Conservation (phyloP, 2,113 vertebrate species). For the Nerophis lumbriciformis region DNA sequence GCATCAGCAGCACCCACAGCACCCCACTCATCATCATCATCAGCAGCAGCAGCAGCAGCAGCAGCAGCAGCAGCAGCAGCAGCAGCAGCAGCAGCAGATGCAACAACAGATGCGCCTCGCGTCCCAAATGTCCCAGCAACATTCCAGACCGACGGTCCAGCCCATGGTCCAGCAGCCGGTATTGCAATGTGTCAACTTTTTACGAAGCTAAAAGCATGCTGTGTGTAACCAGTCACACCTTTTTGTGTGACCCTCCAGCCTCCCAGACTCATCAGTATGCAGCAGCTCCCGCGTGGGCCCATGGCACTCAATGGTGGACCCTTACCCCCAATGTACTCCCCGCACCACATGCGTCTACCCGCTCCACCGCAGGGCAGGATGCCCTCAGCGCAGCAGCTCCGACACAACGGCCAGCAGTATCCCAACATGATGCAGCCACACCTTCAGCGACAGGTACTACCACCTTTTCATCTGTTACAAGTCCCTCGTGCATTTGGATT, state of each 20-base stretch:
- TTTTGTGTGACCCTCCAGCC: constrained; percentile 70
- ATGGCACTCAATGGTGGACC: constrained; percentile 85
- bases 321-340: constrained; percentile 79
- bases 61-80: constrained; percentile 79
- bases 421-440: constrained; percentile 96
- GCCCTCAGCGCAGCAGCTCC: constrained; percentile 78
- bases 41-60: constrained; percentile 80
- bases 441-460: constrained; percentile 91
- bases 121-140: constrained; percentile 83
- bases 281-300: constrained; percentile 83
- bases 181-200: not conserved
- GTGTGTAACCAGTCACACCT: not conserved
- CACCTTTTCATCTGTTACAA: not conserved
- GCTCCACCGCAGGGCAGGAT: constrained; percentile 81
- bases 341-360: constrained; percentile 90
- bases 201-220: too few species aligned
- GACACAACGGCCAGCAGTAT: constrained; percentile 90
- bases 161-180: constrained; percentile 91
- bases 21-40: constrained; percentile 73
- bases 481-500: too few species aligned
- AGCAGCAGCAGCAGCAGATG: constrained; percentile 84
- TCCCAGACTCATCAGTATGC: constrained; percentile 98
- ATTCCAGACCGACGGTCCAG: constrained; percentile 78
- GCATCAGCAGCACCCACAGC: constrained; percentile 75
- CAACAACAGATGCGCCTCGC: constrained; percentile 90